Conservation (phyloP, 2,888 invertebrate genomes). For the Troides oblongomaculatus region DNA sequence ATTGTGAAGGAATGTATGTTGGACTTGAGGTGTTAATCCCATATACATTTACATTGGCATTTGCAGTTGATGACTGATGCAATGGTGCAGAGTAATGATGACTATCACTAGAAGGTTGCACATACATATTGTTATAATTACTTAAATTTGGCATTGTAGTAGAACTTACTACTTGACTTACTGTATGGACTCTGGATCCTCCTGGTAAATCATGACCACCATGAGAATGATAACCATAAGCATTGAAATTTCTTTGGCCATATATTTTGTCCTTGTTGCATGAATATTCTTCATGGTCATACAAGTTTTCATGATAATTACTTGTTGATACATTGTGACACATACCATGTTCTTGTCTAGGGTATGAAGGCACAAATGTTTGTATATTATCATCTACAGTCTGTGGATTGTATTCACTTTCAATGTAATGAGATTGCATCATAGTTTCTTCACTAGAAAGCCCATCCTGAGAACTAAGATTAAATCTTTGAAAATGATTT, state of each 20-base stretch:
- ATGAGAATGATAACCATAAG: conserved; percentile 68
- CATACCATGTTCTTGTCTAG: conserved; percentile 58
- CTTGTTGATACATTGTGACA: conserved; percentile 58
- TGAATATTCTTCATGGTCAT: conserved; percentile 62
- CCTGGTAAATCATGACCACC: conserved; percentile 55
- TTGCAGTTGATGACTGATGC: conserved; percentile 57
- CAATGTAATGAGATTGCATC: conserved; percentile 60
- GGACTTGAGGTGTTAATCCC: conserved; percentile 63
- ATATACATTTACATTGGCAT: conserved; percentile 67
- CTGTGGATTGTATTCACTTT: conserved; percentile 54
- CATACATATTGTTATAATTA: conserved; percentile 62
- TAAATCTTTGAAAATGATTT: conserved; percentile 65
- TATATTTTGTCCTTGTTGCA: conserved; percentile 70
- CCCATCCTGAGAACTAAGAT: conserved; percentile 65
- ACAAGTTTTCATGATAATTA: conserved; percentile 66
- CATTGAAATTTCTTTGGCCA: conserved; percentile 65
- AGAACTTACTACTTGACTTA: conserved; percentile 73
- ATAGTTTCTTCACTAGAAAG: conserved; percentile 61
- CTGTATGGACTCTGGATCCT: conserved; percentile 66
- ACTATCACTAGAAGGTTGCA: conserved; percentile 50
- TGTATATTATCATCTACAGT: conserved; percentile 55
- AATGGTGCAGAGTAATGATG: conserved; percentile 56
- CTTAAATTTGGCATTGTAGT: conserved; percentile 76
- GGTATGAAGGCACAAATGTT: conserved; percentile 60
- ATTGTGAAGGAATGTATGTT: conserved; percentile 70